phyloP scores from a whole-genome alignment of 2,888 invertebrate species.

The Agonopterix alstromeriana region DNA sequence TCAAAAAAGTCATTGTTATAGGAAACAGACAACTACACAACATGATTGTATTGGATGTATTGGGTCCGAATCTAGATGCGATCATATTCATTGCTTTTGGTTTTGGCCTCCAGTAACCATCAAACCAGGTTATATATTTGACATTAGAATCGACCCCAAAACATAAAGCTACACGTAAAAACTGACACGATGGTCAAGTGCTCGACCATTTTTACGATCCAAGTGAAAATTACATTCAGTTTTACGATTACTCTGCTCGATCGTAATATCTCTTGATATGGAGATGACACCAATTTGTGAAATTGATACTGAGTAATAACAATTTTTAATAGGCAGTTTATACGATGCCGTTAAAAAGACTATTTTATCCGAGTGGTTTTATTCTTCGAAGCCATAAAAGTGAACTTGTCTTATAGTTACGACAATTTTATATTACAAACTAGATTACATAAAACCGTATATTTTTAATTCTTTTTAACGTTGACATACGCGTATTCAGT shows the following conservation, averaged over 20 bases:
- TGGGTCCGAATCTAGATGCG: too few relatives aligned
- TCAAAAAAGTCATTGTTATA: too few relatives aligned
- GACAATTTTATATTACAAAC: background rate
- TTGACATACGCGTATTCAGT: too few relatives aligned
- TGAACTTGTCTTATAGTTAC: background rate
- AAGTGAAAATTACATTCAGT: constrained; percentile 22
- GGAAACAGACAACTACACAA: too few relatives aligned
- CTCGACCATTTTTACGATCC: constrained; percentile 18
- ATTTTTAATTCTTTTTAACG: background rate
- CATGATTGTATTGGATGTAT: too few relatives aligned
- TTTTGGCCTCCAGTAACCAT: too few relatives aligned
- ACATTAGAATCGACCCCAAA: background rate
- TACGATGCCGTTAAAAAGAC: background rate
- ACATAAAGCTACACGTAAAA: constrained; percentile 21
- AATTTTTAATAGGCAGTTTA: constrained; percentile 13
- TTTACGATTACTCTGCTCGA: constrained; percentile 19
- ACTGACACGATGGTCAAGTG: constrained; percentile 24
- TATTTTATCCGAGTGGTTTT: background rate
- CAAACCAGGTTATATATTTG: too few relatives aligned
- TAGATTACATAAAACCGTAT: background rate
- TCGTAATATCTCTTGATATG: constrained; percentile 20
- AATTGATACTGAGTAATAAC: constrained; percentile 23
- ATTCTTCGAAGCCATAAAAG: background rate
- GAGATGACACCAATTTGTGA: constrained; percentile 28
- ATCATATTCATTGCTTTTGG: too few relatives aligned